Base-by-base conservation (phyloP, 2,888 invertebrate species). In the Frankliniella intonsa region DNA sequence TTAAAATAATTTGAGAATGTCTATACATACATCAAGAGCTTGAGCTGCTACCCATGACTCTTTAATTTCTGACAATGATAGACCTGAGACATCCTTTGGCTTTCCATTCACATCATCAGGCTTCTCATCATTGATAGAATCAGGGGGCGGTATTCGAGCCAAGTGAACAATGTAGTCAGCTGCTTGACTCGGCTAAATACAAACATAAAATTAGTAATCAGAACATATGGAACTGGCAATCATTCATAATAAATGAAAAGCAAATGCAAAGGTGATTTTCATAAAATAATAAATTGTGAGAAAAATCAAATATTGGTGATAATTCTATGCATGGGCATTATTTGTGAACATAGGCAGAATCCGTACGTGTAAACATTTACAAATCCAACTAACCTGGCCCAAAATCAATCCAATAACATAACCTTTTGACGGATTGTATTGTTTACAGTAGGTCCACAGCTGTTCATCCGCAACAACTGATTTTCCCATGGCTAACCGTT, bases 111-210 rank as follows among this genome's bases (percentile, higher is more conserved):
- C 62, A 55, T 80, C 82, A 76, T 86, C 85, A 17, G 65, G 80
- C 51, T 86, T 87, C 25, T 86, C 87, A 80, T 86, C 86, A 17
- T 86, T 55, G 11, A 87, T 88, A 84, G 88, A 88, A 38, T 88
- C 88, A 27, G 90, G 89, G 7, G 88, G 87, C n/a, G 94, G 93
- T 49, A 95, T 95, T 84, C 93, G 92, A 62, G 95, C 93, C 86
- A 96, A 89, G 87, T 95, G 95, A 55, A 96, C 91, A 5, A 95
- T 91, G 88, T 92, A 93, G 86, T 95, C 95, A 86, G 93, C 93
- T 83, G 91, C 90, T 62, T 89, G 89, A 81, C 92, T 90, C 81
- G 90, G 90, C 94, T 93, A 85, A 81, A 89, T 88, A 83, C 82
- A 51, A 82, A 83, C 82, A 51, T 55, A 50, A 84, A 84, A 82